A percentile compares a stretch with the other conserved stretches of the same genome.
Evolutionary conservation across 2,797 vertebrate genomes (phyloP).

Genomic region (Choloepus didactylus): DNA sequence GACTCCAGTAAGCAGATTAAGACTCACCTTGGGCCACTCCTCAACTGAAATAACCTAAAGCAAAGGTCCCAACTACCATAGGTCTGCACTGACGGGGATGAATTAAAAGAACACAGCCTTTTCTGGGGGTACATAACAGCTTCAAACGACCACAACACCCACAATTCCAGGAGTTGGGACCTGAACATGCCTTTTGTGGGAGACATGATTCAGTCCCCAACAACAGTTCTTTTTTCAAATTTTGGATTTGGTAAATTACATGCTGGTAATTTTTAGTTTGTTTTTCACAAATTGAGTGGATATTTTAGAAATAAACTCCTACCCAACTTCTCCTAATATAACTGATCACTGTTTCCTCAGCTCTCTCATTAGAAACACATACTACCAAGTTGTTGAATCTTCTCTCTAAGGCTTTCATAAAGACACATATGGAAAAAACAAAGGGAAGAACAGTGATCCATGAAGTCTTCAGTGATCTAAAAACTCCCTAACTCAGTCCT

Average conservation of each 20-base stretch:
- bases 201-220: too few species aligned
- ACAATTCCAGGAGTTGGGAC: too few species aligned
- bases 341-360: neutral
- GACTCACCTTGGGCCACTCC: too few species aligned
- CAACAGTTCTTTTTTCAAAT: neutral
- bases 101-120: too few species aligned
- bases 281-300: neutral
- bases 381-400: neutral
- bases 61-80: too few species aligned
- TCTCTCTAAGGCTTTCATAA: constrained; percentile 38
- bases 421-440: neutral
- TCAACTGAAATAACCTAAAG: too few species aligned
- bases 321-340: neutral
- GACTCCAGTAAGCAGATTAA: too few species aligned
- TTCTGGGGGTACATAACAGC: too few species aligned
- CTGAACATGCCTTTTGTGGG: too few species aligned
- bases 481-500: neutral
- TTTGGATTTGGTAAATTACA: constrained; percentile 1
- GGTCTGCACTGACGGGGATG: too few species aligned
- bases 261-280: neutral
- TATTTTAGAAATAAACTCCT: constrained; percentile 53
- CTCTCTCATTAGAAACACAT: constrained; percentile 23
- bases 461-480: neutral
- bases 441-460: neutral
- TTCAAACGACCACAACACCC: too few species aligned